A percentile compares a stretch with the other conserved stretches of the same genome.
Evolutionary conservation across 2,797 vertebrate genomes (phyloP).

Genomic region (Pseudochromis fuscus): DNA sequence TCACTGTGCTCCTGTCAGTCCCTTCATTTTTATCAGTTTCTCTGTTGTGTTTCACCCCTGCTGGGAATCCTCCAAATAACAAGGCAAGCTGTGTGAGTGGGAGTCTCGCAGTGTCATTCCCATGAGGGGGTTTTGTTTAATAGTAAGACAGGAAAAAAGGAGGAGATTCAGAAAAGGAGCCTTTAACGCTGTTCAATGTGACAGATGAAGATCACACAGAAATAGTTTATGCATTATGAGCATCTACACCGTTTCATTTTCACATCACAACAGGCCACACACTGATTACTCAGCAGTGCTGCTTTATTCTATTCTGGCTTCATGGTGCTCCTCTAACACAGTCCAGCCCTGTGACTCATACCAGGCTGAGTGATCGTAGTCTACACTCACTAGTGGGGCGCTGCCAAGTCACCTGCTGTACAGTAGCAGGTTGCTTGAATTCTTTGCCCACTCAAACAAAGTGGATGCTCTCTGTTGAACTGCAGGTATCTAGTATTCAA

Average conservation of each 20-base stretch:
- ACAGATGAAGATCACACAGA: neutral
- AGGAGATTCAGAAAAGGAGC: slow-evolving; percentile 21
- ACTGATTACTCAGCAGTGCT: slow-evolving; percentile 44
- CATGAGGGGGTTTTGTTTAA: slow-evolving; percentile 8
- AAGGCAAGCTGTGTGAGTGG: slow-evolving; percentile 7
- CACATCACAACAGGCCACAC: slow-evolving; percentile 44
- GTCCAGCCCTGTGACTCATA: slow-evolving; percentile 48
- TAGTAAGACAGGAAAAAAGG: slow-evolving; percentile 1
- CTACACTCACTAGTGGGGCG: slow-evolving; percentile 3
- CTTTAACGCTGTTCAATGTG: slow-evolving; percentile 1
- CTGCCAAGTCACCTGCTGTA: slow-evolving; percentile 14
- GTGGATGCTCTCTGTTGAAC: slow-evolving; percentile 29
- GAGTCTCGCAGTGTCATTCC: neutral
- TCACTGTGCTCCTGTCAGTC: slow-evolving; percentile 3
- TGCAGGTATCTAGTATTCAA: slow-evolving; percentile 23
- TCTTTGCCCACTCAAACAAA: slow-evolving; percentile 26
- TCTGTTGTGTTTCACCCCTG: slow-evolving; percentile 33
- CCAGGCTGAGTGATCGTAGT: slow-evolving; percentile 9
- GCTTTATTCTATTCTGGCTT: slow-evolving; percentile 45
- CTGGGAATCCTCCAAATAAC: slow-evolving; percentile 36
- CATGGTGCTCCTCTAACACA: slow-evolving; percentile 45
- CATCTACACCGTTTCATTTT: slow-evolving; percentile 28
- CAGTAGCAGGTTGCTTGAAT: slow-evolving; percentile 21
- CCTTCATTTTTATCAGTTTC: slow-evolving; percentile 14
- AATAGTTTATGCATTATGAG: slow-evolving; percentile 1